Base-by-base conservation (phyloP, 2,797 vertebrate species). In the Poeciliopsis paucimaculata region DNA sequence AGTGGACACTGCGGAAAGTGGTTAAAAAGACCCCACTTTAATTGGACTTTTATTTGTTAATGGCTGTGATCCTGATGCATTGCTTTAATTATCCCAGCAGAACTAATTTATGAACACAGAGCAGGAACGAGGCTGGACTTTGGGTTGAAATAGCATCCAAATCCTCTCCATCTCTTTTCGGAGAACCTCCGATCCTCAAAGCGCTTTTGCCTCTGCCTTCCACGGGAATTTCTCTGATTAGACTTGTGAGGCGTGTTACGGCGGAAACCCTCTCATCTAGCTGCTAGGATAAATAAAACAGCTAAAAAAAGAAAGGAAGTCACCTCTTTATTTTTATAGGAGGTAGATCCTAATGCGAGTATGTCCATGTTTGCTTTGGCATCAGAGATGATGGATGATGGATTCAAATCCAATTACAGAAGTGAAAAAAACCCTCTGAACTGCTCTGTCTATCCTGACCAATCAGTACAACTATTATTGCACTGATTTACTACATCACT, bases 21-120 rank as follows among this genome's bases (percentile, higher is more conserved):
- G 73, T 89, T 92, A 90, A 91, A 92, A 91, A 92, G 90, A 90
- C 81, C 81, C 82, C 76, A n/a, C 75, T 86, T 91, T 93, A 91
- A 94, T 93, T 91, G 87, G 89, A 92, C 92, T 92, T 93, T 91
- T 92, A 92, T 94, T 93, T 92, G 87, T 90, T 91, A 88, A 91
- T 90, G 90, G 87, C 85, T 91, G 86, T 80, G 91, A 93, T 91
- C 87, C 87, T 91, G 92, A 94, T 91, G 87, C 91, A 91, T 94
- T 86, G 83, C 91, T 93, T 93, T 93, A 90, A 93, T 94, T 92
- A 93, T 86, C 89, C 79, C 88, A 78, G 87, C 87, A 92, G 86
- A 88, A 90, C 90, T 89, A 88, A 93, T 91, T 90, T 80, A 87
- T 87, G 83, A 88, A 85, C 87, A 86, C 2, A 10, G 46, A 66